These are phyloP conservation scores for Anser cygnoides DNA, from an alignment of 2,113 vertebrate genomes.

Conservation along the genomic window DNA sequence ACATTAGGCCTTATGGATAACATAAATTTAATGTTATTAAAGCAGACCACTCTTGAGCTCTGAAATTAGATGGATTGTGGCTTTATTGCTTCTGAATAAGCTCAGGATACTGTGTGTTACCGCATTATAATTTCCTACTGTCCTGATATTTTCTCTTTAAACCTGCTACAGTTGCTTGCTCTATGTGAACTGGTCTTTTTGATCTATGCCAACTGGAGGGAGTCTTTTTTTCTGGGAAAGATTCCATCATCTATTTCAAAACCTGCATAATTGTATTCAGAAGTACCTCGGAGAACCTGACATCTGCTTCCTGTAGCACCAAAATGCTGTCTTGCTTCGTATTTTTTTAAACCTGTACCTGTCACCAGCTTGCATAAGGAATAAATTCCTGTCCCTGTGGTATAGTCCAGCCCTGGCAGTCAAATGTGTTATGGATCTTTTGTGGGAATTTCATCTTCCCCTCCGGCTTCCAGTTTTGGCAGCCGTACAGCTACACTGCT, in stretches of 20 bases:
- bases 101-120: neutral
- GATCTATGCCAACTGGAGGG: neutral
- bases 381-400: neutral
- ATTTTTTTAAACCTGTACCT: neutral
- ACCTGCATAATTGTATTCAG: neutral
- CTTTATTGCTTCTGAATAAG: neutral
- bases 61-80: neutral
- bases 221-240: neutral
- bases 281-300: neutral
- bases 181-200: neutral
- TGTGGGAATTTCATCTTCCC: conserved; percentile 8
- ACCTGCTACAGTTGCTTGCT: neutral
- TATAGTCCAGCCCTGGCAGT: neutral
- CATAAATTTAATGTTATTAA: neutral
- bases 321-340: neutral
- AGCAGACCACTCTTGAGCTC: neutral
- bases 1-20: neutral
- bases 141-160: neutral
- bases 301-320: neutral
- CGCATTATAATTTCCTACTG: neutral
- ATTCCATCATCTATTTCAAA: neutral
- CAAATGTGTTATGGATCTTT: neutral
- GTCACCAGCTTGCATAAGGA: neutral
- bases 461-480: neutral
- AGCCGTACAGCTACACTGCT: neutral